phyloP scores from a whole-genome alignment of 2,888 invertebrate genomes.

The Chaetogeoica ovagalla region DNA sequence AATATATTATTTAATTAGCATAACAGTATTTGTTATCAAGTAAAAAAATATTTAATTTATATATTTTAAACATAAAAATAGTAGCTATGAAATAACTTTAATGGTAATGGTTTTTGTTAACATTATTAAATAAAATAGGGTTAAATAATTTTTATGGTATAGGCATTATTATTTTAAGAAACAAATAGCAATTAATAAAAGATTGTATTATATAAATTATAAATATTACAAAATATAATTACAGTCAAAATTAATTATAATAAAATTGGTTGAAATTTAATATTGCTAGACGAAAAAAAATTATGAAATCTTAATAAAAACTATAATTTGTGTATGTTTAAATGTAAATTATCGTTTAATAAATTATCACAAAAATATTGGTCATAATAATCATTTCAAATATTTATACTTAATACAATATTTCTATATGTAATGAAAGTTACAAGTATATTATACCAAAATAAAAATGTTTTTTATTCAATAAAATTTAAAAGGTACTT shows the following conservation, averaged over 20 bases:
- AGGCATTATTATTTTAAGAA: not conserved
- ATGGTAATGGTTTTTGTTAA: not conserved
- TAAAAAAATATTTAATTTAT: not conserved
- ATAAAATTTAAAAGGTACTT: no score
- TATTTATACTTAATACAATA: no score
- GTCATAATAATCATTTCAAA: no score
- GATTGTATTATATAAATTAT: not conserved
- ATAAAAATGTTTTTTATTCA: no score
- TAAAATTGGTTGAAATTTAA: no score
- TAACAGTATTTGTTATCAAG: not conserved
- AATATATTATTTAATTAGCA: conserved; percentile 17
- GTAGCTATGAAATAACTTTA: not conserved
- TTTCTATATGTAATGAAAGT: no score
- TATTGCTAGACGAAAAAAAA: no score
- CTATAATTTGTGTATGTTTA: no score
- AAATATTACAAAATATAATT: not conserved
- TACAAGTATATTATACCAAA: no score
- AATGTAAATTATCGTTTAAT: no score
- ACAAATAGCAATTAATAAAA: not conserved
- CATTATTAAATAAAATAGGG: not conserved
- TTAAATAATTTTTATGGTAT: not conserved
- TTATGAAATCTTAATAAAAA: no score
- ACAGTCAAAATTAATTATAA: not conserved
- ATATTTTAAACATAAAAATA: not conserved
- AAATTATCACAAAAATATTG: no score